Evolutionary conservation across 2,888 invertebrate species (phyloP).

Genomic region (Callimorpha dominula): DNA sequence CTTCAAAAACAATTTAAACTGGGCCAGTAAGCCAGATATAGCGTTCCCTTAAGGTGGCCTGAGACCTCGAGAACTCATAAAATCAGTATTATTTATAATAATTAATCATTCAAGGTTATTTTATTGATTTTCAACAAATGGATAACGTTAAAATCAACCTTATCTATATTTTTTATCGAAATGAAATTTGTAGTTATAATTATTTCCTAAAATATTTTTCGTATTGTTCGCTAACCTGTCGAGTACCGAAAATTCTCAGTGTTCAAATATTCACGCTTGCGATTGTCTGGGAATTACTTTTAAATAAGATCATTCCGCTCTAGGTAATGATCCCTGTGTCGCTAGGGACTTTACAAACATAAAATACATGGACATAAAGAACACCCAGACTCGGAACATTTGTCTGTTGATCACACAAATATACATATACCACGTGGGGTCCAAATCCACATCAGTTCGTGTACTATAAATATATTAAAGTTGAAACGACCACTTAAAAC

Average conservation of each 20-base stretch:
- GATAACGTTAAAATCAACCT: too few species aligned
- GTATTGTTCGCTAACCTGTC: background rate
- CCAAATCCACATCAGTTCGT: background rate
- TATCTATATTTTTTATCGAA: background rate
- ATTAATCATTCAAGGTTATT: too few species aligned
- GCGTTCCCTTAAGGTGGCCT: too few species aligned
- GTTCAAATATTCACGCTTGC: background rate
- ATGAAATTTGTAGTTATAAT: background rate
- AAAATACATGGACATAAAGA: conserved; percentile 9
- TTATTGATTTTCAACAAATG: too few species aligned
- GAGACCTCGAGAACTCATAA: too few species aligned
- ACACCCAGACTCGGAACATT: conserved; percentile 12
- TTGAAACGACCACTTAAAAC: background rate
- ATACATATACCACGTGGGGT: background rate
- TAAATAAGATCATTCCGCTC: conserved; percentile 9
- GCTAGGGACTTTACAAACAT: conserved; percentile 14
- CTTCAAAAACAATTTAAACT: too few species aligned
- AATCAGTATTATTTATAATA: too few species aligned
- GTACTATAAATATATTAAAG: background rate
- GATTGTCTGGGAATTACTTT: background rate
- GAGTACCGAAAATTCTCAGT: background rate
- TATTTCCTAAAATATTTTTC: background rate
- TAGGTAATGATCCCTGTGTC: conserved; percentile 15
- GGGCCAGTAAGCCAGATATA: too few species aligned
- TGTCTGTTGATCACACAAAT: background rate